Conservation (phyloP, 2,888 invertebrate species). For the Mesorhabditis spiculigera region DNA sequence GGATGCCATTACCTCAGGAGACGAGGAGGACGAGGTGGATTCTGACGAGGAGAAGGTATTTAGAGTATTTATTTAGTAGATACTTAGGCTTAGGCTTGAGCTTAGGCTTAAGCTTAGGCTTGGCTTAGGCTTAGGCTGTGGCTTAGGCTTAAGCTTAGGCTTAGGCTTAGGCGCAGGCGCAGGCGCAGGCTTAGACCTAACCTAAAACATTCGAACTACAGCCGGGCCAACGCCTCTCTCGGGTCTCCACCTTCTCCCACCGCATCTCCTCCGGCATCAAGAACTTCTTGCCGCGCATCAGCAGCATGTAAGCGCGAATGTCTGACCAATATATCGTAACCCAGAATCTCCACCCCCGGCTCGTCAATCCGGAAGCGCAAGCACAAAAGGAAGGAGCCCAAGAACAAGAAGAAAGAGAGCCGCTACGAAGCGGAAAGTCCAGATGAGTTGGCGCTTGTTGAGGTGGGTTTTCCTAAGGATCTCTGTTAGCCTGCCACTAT, state of each 20-base stretch:
- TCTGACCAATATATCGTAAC: neutral
- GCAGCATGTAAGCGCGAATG: neutral
- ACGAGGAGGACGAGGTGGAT: neutral
- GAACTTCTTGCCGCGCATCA: conserved; percentile 1
- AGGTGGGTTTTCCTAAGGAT: conserved; percentile 58
- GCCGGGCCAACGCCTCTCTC: conserved; percentile 2
- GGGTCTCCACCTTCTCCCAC: conserved; percentile 9
- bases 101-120: neutral
- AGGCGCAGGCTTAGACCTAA: too few species aligned
- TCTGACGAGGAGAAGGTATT: neutral
- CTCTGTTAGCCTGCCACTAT: neutral
- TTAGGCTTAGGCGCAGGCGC: too few species aligned
- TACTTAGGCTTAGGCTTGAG: neutral
- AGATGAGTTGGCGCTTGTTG: conserved; percentile 88
- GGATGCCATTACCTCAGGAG: neutral
- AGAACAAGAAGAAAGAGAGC: conserved; percentile 8
- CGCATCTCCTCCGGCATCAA: neutral
- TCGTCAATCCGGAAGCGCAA: neutral
- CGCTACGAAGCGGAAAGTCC: conserved; percentile 90
- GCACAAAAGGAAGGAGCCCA: neutral
- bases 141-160: too few species aligned
- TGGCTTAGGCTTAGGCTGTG: too few species aligned
- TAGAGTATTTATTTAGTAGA: neutral
- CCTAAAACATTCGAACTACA: neutral
- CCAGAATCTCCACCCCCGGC: neutral